Conservation (phyloP, 2,888 invertebrate genomes). For the Ichneumoninae sp. region DNA sequence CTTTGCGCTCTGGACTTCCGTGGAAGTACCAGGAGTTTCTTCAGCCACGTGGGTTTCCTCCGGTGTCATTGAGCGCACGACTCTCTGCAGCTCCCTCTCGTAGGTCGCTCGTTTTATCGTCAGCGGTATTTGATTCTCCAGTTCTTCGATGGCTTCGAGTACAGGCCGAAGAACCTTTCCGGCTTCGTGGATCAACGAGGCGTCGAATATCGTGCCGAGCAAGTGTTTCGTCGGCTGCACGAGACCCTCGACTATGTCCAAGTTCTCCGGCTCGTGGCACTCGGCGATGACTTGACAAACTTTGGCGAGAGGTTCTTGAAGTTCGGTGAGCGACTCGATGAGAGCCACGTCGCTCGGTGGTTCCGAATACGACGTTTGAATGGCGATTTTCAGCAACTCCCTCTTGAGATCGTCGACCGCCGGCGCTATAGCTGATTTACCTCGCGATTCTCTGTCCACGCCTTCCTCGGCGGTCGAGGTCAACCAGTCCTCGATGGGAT, state of each 20-base stretch:
- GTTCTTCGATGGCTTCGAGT: conserved; percentile 74
- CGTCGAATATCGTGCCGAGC: conserved; percentile 71
- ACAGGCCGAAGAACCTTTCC: conserved; percentile 70
- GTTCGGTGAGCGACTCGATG: conserved; percentile 73
- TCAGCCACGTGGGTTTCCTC: conserved; percentile 60
- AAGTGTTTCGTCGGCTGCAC: conserved; percentile 74
- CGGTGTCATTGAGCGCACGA: conserved; percentile 69
- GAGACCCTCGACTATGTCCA: conserved; percentile 71
- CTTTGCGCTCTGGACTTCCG: not conserved
- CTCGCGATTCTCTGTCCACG: conserved; percentile 62
- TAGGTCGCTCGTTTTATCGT: conserved; percentile 74
- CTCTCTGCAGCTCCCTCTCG: conserved; percentile 73
- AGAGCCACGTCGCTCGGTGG: conserved; percentile 74
- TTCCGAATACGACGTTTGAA: conserved; percentile 76
- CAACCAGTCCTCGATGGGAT: conserved; percentile 75
- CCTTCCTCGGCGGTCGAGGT: conserved; percentile 70
- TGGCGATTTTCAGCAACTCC: conserved; percentile 74
- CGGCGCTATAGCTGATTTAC: conserved; percentile 67
- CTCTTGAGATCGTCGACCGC: conserved; percentile 72
- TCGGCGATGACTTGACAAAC: conserved; percentile 71
- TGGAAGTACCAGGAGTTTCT: conserved; percentile 15
- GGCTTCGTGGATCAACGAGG: conserved; percentile 68
- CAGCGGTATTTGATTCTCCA: conserved; percentile 76
- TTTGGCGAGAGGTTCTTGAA: conserved; percentile 72
- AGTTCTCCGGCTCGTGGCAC: conserved; percentile 72